Base-by-base conservation (phyloP, 2,113 vertebrate species). In the Pica pica region DNA sequence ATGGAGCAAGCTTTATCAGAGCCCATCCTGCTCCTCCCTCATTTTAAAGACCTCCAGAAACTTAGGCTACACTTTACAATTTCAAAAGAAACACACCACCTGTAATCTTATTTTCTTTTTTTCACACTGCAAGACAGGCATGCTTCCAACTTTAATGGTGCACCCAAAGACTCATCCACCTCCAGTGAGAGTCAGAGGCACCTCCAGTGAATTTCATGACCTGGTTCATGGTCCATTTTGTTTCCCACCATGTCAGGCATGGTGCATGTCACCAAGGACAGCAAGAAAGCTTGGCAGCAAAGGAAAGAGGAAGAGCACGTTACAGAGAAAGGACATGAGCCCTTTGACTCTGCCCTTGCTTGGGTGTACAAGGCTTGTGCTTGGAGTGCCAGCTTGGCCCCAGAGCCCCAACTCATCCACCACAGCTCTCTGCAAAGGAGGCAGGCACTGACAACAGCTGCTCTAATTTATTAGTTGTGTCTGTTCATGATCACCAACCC, bases 211-310 rank as follows among this genome's bases (percentile, higher is more conserved):
- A 50, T 44, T 81, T 68, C 63, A 59, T 0, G 10, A 26, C 26
- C 30, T 11, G 3, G 18, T 52, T 64, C 22, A 10, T 2, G 46
- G 31, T 5, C n/a, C 16, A 10, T 33, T 33, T 67, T 68, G 24
- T 23, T 73, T 49, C 50, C n/a, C 68, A 74, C 47, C n/a, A 55
- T 14, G 16, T 46, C 88, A 63, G 41, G 18, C 3, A 2, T 1
- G 11, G 2, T 8, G 0, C 2, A 2, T 7, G 42, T 20, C 78
- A 76, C n/a, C 53, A 30, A 37, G 30, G 26, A n/a, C 22, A 31
- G 46, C 8, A 10, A 22, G 47, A 70, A 44, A 60, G 19, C 67
- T 76, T 0, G 0, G 37, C 69, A 63, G 50, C 13, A 59, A 71
- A 61, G 37, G 28, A 3, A 67, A 68, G 27, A 57, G 57, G 49